Evolutionary conservation across 2,797 vertebrate genomes (phyloP).

Genomic region (Gallinago solitaria): DNA sequence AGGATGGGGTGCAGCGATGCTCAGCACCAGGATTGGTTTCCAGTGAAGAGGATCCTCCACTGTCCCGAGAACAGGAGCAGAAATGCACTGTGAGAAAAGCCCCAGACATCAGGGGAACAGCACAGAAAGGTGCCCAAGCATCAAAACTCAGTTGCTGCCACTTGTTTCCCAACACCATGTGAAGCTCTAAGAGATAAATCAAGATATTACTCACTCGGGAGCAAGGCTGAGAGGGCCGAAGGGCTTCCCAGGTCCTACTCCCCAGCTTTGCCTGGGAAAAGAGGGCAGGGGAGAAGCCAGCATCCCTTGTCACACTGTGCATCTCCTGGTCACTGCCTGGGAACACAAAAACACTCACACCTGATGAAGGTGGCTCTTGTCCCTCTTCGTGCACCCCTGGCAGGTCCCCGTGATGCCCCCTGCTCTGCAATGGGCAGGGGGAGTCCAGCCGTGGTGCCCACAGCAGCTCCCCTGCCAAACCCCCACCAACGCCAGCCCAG

Average conservation of each 20-base stretch:
- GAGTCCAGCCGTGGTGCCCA: neutral
- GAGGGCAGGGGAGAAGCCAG: no score
- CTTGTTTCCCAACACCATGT: neutral
- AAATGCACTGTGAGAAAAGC: rapidly evolving
- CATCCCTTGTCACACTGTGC: neutral
- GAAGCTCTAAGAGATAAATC: neutral
- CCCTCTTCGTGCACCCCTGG: neutral
- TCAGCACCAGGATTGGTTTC: neutral
- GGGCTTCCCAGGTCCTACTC: neutral
- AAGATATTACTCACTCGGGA: neutral
- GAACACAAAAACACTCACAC: neutral
- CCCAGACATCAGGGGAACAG: neutral
- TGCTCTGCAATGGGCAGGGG: neutral
- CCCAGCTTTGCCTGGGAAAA: no score
- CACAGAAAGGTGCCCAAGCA: neutral
- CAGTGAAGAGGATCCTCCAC: neutral
- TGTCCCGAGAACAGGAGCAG: neutral
- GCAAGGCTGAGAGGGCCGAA: neutral
- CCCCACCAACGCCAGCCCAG: neutral
- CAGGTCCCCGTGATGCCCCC: rapidly evolving
- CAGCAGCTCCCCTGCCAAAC: neutral
- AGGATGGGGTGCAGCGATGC: neutral
- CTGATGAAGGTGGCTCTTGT: neutral
- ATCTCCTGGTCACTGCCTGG: neutral
- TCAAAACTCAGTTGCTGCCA: neutral